Evolutionary conservation across 2,888 invertebrate species (phyloP), one percentile per base, ranked within the genome.

Genomic region (Bedellia somnulentella): DNA sequence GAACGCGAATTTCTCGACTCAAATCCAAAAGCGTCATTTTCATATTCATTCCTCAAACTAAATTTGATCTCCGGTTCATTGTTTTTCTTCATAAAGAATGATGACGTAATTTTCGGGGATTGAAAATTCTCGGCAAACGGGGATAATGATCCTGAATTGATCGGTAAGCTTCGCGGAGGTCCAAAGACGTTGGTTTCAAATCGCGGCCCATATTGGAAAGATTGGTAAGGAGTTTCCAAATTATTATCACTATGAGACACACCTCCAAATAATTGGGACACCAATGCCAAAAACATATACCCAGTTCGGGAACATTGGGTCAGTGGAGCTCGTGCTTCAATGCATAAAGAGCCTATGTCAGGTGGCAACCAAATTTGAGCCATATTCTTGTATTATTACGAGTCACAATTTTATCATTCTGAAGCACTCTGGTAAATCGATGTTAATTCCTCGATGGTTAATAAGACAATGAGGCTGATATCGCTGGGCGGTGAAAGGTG

Each of bases 231-330:
- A 26, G 45, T n/a, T n/a, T n/a, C 12, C 14, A 29, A 24, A 29
- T 15, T 33, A 14, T 18, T 12, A 24, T 11, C 6, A 9, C 11
- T 47, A 30, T 81, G 79, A 3, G 53, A 49, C 0, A 82, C 79
- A 14, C 61, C 52, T 1, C 85, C 80, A 40, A 82, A 82, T 2
- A 84, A 47, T 32, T 68, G 75, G 0, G 80, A 52, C 1, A 85
- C 43, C 16, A 85, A 49, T 1, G 81, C 63, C 21, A 85, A 49
- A 43, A 81, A 85, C 53, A 84, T 52, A 24, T 79, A 75, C 1
- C 80, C 78, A 0, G 79, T 62, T 11, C 79, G 68, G 2, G 80
- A 75, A 41, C 85, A 85, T 35, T 79, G 80, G 0, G 83, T 80
- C 5, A 70, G 35, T 1, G 80, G 63, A 2, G 73, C 77, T 2